Conservation (phyloP, 2,113 vertebrate genomes). For the Heptranchias perlo region DNA sequence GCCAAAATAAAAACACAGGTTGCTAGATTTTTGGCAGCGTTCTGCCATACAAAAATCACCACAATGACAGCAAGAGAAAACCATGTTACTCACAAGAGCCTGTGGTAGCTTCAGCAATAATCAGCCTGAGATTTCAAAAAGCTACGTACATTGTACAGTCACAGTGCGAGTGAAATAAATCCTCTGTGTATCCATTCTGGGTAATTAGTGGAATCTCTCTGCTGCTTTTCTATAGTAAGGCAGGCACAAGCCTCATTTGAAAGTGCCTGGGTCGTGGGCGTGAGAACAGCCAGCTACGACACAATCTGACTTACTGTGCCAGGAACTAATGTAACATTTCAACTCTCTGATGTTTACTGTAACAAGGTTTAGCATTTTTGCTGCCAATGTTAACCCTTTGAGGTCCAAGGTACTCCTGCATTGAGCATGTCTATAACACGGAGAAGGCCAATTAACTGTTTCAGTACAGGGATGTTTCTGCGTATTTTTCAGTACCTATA, state of each 20-base stretch:
- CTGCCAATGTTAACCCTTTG: neutral
- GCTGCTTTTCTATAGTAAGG: neutral
- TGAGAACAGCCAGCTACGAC: neutral
- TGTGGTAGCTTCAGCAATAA: neutral
- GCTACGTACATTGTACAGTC: neutral
- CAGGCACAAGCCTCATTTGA: neutral
- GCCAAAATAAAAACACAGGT: neutral
- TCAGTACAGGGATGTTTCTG: neutral
- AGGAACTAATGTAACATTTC: slow-evolving; percentile 16
- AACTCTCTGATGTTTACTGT: neutral
- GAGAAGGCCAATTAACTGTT: neutral
- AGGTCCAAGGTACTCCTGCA: neutral
- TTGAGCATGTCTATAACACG: neutral
- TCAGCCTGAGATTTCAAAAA: slow-evolving; percentile 1
- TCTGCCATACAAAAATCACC: neutral
- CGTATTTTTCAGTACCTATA: neutral
- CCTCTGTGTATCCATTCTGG: neutral
- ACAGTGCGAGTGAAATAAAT: neutral
- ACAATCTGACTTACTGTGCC: slow-evolving; percentile 1
- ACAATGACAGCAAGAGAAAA: slow-evolving; percentile 11
- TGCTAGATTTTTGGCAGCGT: neutral
- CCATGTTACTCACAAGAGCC: slow-evolving; percentile 24
- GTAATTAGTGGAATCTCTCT: slow-evolving; percentile 20
- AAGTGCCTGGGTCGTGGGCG: neutral
- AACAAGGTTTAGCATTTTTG: neutral